Conservation (phyloP, 2,797 vertebrate species). For the Jordanella pulchra region DNA sequence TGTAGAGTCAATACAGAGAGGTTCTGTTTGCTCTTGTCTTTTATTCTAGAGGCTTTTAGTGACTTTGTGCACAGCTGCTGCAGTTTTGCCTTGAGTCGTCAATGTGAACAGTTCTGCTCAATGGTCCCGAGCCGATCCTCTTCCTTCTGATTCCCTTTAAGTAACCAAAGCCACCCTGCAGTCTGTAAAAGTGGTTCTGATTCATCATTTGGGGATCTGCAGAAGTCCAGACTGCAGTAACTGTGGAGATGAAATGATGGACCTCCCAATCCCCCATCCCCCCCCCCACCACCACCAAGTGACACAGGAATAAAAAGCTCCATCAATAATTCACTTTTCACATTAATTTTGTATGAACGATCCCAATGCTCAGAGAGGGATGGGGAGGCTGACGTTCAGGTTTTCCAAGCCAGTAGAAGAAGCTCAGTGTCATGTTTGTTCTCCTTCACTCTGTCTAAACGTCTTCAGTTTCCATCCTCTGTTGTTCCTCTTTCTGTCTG, state of each 20-base stretch:
- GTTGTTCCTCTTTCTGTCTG: conserved; percentile 33
- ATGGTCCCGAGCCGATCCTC: too few relatives aligned
- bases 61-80: too few relatives aligned
- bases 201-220: not conserved
- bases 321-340: conserved; percentile 72
- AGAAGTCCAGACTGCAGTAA: not conserved
- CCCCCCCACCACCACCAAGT: conserved; percentile 27
- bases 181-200: not conserved
- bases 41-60: too few relatives aligned
- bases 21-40: too few relatives aligned
- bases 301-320: conserved; percentile 66
- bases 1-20: too few relatives aligned
- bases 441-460: conserved; percentile 7
- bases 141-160: not conserved
- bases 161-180: not conserved
- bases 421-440: not conserved
- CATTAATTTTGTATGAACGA: conserved; percentile 73
- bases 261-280: conserved; percentile 49
- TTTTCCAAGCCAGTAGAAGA: conserved; percentile 30
- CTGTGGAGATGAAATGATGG: conserved; percentile 11
- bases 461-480: conserved; percentile 30
- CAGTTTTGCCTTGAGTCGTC: too few relatives aligned
- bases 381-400: conserved; percentile 10
- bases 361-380: conserved; percentile 56
- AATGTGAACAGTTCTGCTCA: too few relatives aligned